Percentiles rank a stretch among this genome's conserved stretches.
These are phyloP conservation scores for Aurelia coerulea DNA, from an alignment of 30 jellyfish, hydroid and myxozoan species.

Conservation along the genomic window DNA sequence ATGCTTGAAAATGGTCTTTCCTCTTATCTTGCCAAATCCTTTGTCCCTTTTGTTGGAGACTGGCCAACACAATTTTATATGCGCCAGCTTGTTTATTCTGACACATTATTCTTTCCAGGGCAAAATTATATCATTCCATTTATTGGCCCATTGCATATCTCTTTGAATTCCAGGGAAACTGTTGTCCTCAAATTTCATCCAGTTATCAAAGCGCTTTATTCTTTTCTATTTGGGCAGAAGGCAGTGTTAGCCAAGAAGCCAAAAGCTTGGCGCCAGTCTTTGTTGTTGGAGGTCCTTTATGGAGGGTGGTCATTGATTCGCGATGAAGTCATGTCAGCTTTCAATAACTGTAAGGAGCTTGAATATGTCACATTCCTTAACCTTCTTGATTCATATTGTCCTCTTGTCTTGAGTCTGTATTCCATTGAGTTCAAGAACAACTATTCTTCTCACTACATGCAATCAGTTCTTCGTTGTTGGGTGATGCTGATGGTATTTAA, in stretches of 20 bases:
- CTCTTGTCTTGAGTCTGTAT: slow-evolving; percentile 38
- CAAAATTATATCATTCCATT: slow-evolving; percentile 32
- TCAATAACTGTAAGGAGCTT: slow-evolving; percentile 10
- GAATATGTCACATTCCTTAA: slow-evolving; percentile 20
- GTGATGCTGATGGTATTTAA: slow-evolving; percentile 28
- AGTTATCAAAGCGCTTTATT: slow-evolving; percentile 32
- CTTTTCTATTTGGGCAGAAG: slow-evolving; percentile 36
- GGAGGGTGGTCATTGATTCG: slow-evolving; percentile 55
- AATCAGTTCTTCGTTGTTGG: slow-evolving; percentile 31
- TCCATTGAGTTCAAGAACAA: slow-evolving; percentile 37
- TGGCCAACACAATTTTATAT: slow-evolving; percentile 63
- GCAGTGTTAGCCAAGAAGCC: slow-evolving; percentile 54
- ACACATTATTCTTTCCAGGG: background rate
- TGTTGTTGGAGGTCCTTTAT: slow-evolving; percentile 54
- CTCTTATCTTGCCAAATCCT: slow-evolving; percentile 41
- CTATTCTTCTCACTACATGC: background rate
- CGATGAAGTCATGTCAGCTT: slow-evolving; percentile 10
- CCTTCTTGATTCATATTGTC: slow-evolving; percentile 19
- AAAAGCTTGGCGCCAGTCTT: slow-evolving; percentile 62
- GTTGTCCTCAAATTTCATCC: slow-evolving; percentile 36
- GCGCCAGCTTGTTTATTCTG: slow-evolving; percentile 32
- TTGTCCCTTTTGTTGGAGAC: slow-evolving; percentile 59
- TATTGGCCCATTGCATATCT: slow-evolving; percentile 46
- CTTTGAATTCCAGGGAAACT: slow-evolving; percentile 57
- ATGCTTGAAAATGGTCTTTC: slow-evolving; percentile 59